Evolutionary conservation across 2,113 vertebrate genomes (phyloP), one percentile per base, ranked within the genome.

Genomic region (Todiramphus saurophagus): DNA sequence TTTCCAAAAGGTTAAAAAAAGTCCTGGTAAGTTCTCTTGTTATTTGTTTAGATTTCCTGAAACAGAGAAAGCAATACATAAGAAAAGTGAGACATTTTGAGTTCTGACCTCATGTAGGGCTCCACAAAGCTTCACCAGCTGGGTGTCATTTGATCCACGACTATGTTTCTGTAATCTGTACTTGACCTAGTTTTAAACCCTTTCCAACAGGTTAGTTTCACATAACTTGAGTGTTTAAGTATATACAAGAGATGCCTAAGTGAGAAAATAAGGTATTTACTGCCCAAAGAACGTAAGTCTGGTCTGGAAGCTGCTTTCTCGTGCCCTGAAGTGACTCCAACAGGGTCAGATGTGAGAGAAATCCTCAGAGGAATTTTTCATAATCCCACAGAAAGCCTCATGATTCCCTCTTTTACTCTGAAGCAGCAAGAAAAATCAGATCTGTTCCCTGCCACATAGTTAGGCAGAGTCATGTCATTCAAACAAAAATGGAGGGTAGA

Each of bases 1-100:
- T 95, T 93, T 95, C 94, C 88, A 87, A 83, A 91, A 87, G 39
- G 67, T 50, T 79, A 72, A 72, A 76, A 43, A 64, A 35, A 56
- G 33, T 58, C 41, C 39, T 30, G 46, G 43, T 73, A 77, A 16
- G 19, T 69, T 75, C 27, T 76, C 43, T 19, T 72, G 21, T 84
- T 94, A 51, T 75, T 89, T 87, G 39, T 68, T 91, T 76, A 70
- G 30, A 53, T 95, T 83, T 94, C 39, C 31, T 68, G 56, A 85
- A 90, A 41, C 0, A 50, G 10, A 78, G 70, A 83, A 90, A 78
- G 18, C 60, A 88, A 75, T 87, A 63, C n/a, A 30, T 51, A 69
- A 46, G 13, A 59, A 35, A 90, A 77, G 8, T 31, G 51, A 83
- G 64, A 44, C 23, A 59, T 92, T 81, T 70, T 80, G 56, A 77